Conservation (phyloP, 1,140 invertebrate species). For the Tetramorium simillimum region DNA sequence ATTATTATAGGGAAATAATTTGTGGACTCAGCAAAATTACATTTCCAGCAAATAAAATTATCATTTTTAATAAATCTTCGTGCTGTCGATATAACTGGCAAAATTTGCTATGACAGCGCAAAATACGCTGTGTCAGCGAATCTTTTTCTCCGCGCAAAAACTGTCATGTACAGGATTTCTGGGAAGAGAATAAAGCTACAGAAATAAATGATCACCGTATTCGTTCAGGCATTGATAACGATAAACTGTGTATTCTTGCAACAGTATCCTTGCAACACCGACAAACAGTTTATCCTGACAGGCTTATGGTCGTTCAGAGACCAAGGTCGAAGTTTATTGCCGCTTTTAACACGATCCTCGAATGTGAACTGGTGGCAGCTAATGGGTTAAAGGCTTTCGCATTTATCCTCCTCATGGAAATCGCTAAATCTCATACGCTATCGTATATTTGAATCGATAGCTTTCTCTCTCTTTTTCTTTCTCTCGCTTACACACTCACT, state of each 20-base stretch:
- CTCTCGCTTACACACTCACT: background rate
- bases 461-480: background rate
- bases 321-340: conserved; percentile 46
- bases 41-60: conserved; percentile 24
- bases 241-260: background rate
- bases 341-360: conserved; percentile 38
- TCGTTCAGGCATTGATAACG: conserved; percentile 3
- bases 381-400: conserved; percentile 52
- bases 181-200: background rate
- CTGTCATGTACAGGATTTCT: background rate
- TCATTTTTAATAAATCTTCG: background rate
- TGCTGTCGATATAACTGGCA: background rate
- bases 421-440: conserved; percentile 41
- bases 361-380: conserved; percentile 33
- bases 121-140: background rate
- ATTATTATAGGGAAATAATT: conserved; percentile 1
- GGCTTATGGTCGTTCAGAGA: conserved; percentile 11
- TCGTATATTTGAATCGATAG: conserved; percentile 30
- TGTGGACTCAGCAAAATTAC: background rate
- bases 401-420: conserved; percentile 51
- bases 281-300: conserved; percentile 5
- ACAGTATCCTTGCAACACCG: background rate
- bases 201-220: conserved; percentile 7
- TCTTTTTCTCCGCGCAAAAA: conserved; percentile 4
- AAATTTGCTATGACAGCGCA: background rate